phyloP scores from a whole-genome alignment of 2,113 vertebrate genomes.

The Mesocricetus auratus region DNA sequence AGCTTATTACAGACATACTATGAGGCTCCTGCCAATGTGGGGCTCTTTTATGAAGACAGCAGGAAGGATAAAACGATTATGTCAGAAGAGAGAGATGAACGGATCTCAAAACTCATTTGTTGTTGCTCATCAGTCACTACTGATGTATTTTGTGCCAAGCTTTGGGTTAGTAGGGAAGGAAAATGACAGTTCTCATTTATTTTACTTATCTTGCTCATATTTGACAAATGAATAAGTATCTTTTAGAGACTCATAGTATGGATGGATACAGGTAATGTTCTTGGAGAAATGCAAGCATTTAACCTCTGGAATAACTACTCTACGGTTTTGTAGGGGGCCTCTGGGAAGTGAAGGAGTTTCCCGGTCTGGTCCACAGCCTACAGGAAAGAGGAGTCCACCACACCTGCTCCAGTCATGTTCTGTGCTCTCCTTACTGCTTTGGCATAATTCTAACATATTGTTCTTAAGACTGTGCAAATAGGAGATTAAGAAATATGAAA shows the following conservation, averaged over 20 bases:
- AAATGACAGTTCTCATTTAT: slow-evolving; percentile 14
- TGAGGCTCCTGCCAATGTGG: background rate
- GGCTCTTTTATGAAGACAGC: background rate
- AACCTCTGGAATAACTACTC: background rate
- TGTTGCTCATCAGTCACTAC: background rate
- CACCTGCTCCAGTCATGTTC: background rate
- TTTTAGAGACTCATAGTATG: background rate
- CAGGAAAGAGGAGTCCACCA: background rate
- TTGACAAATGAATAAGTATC: background rate
- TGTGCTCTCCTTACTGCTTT: too few species aligned
- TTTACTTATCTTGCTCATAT: slow-evolving; percentile 18
- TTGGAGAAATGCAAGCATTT: background rate
- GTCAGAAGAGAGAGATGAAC: slow-evolving; percentile 8
- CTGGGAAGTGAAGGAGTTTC: background rate
- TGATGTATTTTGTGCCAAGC: background rate
- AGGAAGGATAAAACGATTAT: background rate
- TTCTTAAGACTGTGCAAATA: background rate
- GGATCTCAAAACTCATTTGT: background rate
- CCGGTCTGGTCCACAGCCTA: background rate
- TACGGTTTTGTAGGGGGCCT: background rate
- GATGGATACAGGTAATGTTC: background rate
- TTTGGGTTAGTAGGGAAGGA: background rate
- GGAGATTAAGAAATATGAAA: background rate
- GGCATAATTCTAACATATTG: background rate
- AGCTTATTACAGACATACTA: background rate